Conservation (phyloP, 2,797 vertebrate species). For the Carapus acus region DNA sequence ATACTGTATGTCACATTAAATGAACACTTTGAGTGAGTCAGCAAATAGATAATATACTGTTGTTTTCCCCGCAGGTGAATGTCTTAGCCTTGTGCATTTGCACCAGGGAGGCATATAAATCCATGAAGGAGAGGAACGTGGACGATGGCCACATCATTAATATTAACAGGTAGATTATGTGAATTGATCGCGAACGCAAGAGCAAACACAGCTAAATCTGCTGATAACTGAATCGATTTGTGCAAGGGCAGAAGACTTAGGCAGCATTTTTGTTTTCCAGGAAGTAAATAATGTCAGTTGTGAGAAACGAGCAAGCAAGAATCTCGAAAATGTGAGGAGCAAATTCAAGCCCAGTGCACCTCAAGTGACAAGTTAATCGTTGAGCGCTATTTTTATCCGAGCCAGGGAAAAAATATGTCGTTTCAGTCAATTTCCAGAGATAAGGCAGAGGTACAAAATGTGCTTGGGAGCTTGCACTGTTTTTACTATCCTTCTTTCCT, state of each 20-base stretch:
- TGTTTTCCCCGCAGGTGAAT: conserved; percentile 78
- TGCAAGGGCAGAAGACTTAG: not conserved
- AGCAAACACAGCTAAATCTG: conserved; percentile 12
- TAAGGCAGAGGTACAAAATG: not conserved
- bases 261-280: not conserved
- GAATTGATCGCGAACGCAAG: conserved; percentile 3
- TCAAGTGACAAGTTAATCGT: not conserved
- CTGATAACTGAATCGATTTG: not conserved
- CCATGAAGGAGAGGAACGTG: conserved; percentile 90
- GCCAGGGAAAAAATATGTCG: not conserved
- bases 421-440: not conserved
- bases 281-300: not conserved
- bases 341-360: not conserved
- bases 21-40: not conserved
- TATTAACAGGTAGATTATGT: conserved; percentile 85
- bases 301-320: not conserved
- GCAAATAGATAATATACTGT: conserved; percentile 3
- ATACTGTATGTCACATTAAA: too few species aligned
- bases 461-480: not conserved
- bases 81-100: conserved; percentile 93
- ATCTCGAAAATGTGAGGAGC: too few species aligned
- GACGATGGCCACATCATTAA: conserved; percentile 96
- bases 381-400: not conserved
- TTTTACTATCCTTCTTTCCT: not conserved
- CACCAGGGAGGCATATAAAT: conserved; percentile 90